Base-by-base conservation (phyloP, 2,888 invertebrate species). In the Oscheius sp. region DNA sequence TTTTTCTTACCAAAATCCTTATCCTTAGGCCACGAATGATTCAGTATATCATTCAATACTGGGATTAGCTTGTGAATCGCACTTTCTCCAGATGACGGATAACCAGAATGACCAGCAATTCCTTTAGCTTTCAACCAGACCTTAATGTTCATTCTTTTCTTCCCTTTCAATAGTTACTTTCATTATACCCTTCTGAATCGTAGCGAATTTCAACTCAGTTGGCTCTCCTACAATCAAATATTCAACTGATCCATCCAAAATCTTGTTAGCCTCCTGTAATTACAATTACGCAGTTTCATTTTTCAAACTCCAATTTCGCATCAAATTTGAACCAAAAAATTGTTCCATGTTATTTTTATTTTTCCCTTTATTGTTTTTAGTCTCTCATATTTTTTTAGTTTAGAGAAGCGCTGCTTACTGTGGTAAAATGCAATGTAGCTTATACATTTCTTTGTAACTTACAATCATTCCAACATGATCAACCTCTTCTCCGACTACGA, bases 191-290 rank as follows among this genome's bases (percentile, higher is more conserved):
- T 85, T 85, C 67, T 85, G 85, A 45, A 82, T 72, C 0, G 75
- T 73, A 6, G 78, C 82, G 45, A 80, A 82, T 41, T 78, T 80
- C 50, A 81, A 45, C 50, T 85, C 85, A 0, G 85, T 85, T 22
- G 85, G 85, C 62, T 85, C 85, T 6, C 85, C 85, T 8, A 84
- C 82, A n/a, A 85, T 50, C 6, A 85, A 68, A 59, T 74, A 84
- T 4, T 82, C 77, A 8, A 59, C 26, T 6, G 41, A 24, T 24
- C 41, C 41, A 17, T 59, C 59, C 26, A 49, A 9, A 17, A 62
- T 30, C 2, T 62, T 47, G 26, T 62, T 62, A 3, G 62, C 62
- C 33, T 62, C 62, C 59, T 59, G 28, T 14, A 32, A 32, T 12
- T 30, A n/a, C 33, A 57, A 2, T 8, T 17, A 57, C n/a, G 56